phyloP scores from a whole-genome alignment of 1,140 invertebrate species.

The Campoletis sonorensis region DNA sequence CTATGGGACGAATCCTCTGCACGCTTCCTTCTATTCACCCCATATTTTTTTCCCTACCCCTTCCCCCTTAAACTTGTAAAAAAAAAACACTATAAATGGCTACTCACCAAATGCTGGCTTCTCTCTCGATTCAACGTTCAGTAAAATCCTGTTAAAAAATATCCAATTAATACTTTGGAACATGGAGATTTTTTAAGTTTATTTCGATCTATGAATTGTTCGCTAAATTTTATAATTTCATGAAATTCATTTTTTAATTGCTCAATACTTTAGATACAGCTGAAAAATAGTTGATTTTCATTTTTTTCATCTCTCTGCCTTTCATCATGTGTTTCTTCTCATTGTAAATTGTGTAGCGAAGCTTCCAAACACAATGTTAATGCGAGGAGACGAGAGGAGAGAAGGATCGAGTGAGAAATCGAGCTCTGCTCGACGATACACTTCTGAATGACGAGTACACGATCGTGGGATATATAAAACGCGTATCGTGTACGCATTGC shows the following conservation, averaged over 20 bases:
- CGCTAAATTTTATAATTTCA: neutral
- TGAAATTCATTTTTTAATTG: neutral
- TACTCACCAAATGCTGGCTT: conserved; percentile 52
- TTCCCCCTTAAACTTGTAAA: conserved; percentile 44
- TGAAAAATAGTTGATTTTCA: neutral
- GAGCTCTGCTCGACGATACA: neutral
- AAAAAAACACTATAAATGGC: conserved; percentile 54
- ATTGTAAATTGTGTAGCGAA: conserved; percentile 24
- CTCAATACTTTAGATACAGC: no score
- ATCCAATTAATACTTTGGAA: no score
- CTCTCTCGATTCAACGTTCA: neutral
- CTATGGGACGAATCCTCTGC: conserved; percentile 36
- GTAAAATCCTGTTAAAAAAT: conserved; percentile 35
- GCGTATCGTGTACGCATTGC: conserved; percentile 19
- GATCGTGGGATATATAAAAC: neutral
- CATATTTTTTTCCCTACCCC: conserved; percentile 31
- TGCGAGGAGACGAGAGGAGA: neutral
- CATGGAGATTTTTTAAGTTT: no score
- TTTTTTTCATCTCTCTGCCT: conserved; percentile 13
- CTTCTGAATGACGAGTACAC: neutral
- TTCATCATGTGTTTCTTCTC: neutral
- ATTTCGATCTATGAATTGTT: no score
- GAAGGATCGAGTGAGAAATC: neutral
- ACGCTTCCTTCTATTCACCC: conserved; percentile 22
- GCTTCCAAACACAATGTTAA: neutral